Percentiles rank a stretch among this genome's conserved stretches.
Conservation (phyloP, 2,797 vertebrate species). For the Microctenopoma steveboyesi region DNA sequence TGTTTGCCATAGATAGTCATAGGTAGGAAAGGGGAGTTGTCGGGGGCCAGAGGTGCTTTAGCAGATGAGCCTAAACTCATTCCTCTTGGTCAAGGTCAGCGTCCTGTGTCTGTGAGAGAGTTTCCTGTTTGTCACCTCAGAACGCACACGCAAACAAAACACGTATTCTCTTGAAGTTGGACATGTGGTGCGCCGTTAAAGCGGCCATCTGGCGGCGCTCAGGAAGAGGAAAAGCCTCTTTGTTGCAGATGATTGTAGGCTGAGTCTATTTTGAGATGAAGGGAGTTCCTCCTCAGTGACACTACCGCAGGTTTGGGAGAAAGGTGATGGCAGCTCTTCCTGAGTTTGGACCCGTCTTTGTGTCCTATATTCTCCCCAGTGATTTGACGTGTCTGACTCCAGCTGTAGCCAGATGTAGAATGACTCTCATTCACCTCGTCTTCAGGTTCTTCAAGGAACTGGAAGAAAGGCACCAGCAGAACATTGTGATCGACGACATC, state of each 20-base stretch:
- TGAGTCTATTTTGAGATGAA: slow-evolving; percentile 70
- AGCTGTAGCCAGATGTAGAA: not conserved
- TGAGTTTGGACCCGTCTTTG: slow-evolving; percentile 51
- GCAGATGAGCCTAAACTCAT: slow-evolving; percentile 54
- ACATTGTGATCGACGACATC: slow-evolving; percentile 91
- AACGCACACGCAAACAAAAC: slow-evolving; percentile 17
- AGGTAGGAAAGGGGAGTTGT: not conserved
- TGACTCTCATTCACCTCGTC: slow-evolving; percentile 9
- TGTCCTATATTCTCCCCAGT: slow-evolving; percentile 30
- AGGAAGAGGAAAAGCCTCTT: slow-evolving; percentile 78
- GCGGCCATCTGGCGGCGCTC: slow-evolving; percentile 68
- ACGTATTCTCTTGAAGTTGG: slow-evolving; percentile 42
- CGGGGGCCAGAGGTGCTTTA: slow-evolving; percentile 28
- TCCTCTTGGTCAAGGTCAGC: slow-evolving; percentile 45
- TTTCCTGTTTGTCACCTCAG: slow-evolving; percentile 78
- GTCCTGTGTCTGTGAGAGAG: slow-evolving; percentile 58
- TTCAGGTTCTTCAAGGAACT: slow-evolving; percentile 94
- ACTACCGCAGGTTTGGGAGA: slow-evolving; percentile 28
- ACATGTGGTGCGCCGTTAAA: slow-evolving; percentile 57
- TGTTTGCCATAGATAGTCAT: slow-evolving; percentile 23
- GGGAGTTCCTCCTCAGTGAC: slow-evolving; percentile 65
- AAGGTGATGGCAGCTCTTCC: slow-evolving; percentile 52
- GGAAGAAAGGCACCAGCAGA: slow-evolving; percentile 91
- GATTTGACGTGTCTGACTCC: slow-evolving; percentile 23
- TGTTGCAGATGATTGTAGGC: slow-evolving; percentile 59